Percentiles rank a stretch among this genome's conserved stretches.
phyloP scores from a whole-genome alignment of 1,140 invertebrate genomes.

The Manduca sexta region DNA sequence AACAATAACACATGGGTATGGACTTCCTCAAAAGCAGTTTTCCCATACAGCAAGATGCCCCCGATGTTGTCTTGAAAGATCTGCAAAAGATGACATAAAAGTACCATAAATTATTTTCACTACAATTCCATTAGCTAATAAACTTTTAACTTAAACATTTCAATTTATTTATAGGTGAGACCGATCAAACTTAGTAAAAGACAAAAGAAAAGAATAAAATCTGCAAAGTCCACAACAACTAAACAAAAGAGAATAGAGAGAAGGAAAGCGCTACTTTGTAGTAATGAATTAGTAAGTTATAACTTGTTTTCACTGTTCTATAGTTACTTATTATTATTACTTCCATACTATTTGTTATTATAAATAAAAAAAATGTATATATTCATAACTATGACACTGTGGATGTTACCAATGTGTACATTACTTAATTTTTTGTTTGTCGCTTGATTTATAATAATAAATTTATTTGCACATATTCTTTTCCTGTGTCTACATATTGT shows the following conservation, averaged over 20 bases:
- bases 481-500: not conserved
- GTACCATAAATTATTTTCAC: slow-evolving; percentile 21
- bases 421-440: too few species aligned
- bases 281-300: slow-evolving; percentile 26
- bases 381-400: too few species aligned
- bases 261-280: slow-evolving; percentile 28
- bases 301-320: not conserved
- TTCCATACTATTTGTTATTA: too few species aligned
- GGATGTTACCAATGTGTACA: too few species aligned
- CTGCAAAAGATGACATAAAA: slow-evolving; percentile 21
- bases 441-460: too few species aligned
- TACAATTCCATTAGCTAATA: not conserved
- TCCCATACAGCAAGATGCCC: slow-evolving; percentile 40
- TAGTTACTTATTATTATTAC: too few species aligned
- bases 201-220: slow-evolving; percentile 42
- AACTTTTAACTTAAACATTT: not conserved
- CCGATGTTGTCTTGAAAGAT: slow-evolving; percentile 50
- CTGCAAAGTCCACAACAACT: slow-evolving; percentile 16
- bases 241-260: slow-evolving; percentile 12
- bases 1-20: slow-evolving; percentile 31
- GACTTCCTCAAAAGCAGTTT: slow-evolving; percentile 45
- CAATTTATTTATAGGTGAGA: slow-evolving; percentile 29
- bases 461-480: too few species aligned
- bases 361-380: too few species aligned
- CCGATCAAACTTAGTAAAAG: slow-evolving; percentile 40